These are phyloP conservation scores for Microctonus aethiopoides DNA, from an alignment of 2,888 invertebrate genomes.

Conservation along the genomic window DNA sequence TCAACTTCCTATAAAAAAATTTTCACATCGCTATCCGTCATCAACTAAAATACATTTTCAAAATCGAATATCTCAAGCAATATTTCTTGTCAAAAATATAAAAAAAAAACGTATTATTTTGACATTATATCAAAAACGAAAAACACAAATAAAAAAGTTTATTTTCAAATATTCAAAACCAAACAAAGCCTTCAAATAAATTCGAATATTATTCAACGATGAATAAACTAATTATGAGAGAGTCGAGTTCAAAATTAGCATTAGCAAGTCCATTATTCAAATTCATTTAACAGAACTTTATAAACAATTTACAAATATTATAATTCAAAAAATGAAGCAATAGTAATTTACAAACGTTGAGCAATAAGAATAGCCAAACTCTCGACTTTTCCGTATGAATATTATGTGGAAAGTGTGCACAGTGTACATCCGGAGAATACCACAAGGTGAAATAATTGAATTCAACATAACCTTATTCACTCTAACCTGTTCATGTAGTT, in stretches of 20 bases:
- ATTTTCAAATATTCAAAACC: too few relatives aligned
- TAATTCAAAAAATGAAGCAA: not conserved
- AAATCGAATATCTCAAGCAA: not conserved
- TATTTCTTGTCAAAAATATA: not conserved
- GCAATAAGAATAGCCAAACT: slow-evolving; percentile 15
- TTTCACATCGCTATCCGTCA: too few relatives aligned
- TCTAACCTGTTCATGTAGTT: slow-evolving; percentile 1
- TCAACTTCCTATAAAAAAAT: too few relatives aligned
- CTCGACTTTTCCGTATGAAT: too few relatives aligned
- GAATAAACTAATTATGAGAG: too few relatives aligned
- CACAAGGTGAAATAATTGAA: not conserved
- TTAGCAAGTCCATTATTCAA: not conserved
- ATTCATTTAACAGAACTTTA: too few relatives aligned
- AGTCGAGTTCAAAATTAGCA: not conserved
- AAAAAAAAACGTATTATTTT: not conserved
- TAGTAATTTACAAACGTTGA: not conserved
- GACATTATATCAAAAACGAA: too few relatives aligned
- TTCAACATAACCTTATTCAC: not conserved
- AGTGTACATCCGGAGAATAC: not conserved
- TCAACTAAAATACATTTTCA: too few relatives aligned
- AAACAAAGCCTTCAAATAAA: too few relatives aligned
- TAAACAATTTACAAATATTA: not conserved
- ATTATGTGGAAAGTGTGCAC: too few relatives aligned
- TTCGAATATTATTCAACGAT: too few relatives aligned
- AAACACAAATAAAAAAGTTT: too few relatives aligned